These are phyloP conservation scores for Erebia aethiops DNA, from an alignment of 2,888 invertebrate species.

Conservation along the genomic window DNA sequence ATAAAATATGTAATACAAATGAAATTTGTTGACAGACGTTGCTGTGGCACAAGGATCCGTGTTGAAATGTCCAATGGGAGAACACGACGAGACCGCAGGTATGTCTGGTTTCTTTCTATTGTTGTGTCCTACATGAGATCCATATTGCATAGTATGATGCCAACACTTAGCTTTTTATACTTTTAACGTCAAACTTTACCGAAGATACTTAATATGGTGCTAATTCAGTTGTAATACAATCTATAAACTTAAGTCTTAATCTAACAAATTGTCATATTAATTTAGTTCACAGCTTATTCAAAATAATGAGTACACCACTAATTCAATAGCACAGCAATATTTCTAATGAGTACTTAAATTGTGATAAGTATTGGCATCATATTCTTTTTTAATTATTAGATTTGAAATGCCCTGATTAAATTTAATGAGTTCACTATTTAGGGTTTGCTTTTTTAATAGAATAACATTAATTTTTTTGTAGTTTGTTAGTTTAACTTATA, in stretches of 20 bases:
- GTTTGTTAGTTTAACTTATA: constrained; percentile 43
- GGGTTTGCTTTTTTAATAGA: constrained; percentile 24
- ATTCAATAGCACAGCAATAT: not conserved
- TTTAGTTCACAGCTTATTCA: too few relatives aligned
- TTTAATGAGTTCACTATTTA: constrained; percentile 21
- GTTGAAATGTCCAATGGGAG: constrained; percentile 97
- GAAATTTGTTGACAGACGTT: constrained; percentile 82
- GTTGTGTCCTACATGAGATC: constrained; percentile 10
- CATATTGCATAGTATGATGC: constrained; percentile 17
- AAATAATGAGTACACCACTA: not conserved
- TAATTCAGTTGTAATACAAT: too few relatives aligned
- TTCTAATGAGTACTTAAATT: not conserved
- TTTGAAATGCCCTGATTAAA: constrained; percentile 23
- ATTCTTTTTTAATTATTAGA: constrained; percentile 8
- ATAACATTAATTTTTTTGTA: constrained; percentile 31
- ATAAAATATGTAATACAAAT: not conserved
- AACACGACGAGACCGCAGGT: constrained; percentile 87
- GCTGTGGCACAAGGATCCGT: constrained; percentile 94
- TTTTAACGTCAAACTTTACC: not conserved
- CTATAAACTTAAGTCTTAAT: too few relatives aligned
- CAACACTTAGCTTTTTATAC: constrained; percentile 21
- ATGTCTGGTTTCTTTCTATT: constrained; percentile 46
- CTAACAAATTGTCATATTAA: too few relatives aligned
- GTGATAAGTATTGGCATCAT: constrained; percentile 21
- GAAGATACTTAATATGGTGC: too few relatives aligned